Percentiles rank a stretch among this genome's conserved stretches.
Evolutionary conservation across 2,797 vertebrate species (phyloP).

Genomic region (Paramormyrops hopkinsi): DNA sequence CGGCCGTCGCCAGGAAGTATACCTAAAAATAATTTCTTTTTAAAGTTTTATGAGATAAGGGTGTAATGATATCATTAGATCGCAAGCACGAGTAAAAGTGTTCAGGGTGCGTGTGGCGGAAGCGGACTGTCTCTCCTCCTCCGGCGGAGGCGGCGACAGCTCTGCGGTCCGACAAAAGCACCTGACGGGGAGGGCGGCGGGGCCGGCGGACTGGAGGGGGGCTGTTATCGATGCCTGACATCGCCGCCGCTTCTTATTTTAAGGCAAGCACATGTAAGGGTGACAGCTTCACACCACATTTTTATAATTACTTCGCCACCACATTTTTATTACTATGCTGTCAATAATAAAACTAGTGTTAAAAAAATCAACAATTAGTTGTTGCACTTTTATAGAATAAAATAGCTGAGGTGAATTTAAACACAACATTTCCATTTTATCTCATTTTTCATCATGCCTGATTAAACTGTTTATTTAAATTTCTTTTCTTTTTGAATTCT

Average conservation of each 20-base stretch:
- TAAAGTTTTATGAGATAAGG: conserved; percentile 40
- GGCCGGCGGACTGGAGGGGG: neutral
- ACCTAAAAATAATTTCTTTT: conserved; percentile 44
- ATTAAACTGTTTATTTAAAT: neutral
- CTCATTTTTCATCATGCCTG: neutral
- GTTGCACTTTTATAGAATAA: neutral
- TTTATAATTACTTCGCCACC: neutral
- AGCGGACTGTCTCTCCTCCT: conserved; percentile 15
- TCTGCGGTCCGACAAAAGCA: conserved; percentile 30
- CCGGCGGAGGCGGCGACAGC: conserved; percentile 25
- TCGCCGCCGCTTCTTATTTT: neutral
- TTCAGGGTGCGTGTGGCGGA: conserved; percentile 13
- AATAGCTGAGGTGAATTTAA: neutral
- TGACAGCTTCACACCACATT: conserved; percentile 3
- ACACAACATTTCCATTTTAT: neutral
- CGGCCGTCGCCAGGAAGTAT: conserved; percentile 47
- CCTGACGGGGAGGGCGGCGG: conserved; percentile 16
- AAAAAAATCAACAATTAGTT: neutral
- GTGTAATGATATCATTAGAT: neutral
- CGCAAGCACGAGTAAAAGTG: conserved; percentile 13
- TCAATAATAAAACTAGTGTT: neutral
- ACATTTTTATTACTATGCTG: neutral
- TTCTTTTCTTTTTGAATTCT: neutral
- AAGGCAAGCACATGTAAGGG: neutral
- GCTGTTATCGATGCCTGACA: neutral